Base-by-base conservation (phyloP, 2,113 vertebrate species). In the Actenoides lindsayi region DNA sequence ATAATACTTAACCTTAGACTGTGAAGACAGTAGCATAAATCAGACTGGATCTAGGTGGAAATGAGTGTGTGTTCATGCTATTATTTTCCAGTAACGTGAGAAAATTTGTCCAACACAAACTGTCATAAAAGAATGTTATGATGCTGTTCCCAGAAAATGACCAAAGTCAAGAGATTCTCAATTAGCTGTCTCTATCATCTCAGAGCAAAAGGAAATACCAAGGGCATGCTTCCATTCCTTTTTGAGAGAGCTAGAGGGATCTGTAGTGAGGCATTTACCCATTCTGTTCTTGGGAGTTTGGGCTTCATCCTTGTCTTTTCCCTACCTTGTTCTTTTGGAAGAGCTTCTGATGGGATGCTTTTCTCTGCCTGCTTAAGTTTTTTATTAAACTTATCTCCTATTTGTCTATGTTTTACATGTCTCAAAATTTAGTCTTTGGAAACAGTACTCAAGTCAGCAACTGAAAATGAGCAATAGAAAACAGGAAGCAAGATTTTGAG, bases 21-120 rank as follows among this genome's bases (percentile, higher is more conserved):
- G 44, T 33, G 93, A 96, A 90, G 96, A 93, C 93, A 93, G 62
- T 80, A 67, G 46, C 74, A 95, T 97, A 97, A 98, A 98, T 97
- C 97, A 98, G 81, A 53, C 71, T 12, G 12, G 54, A 54, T 95
- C 95, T 96, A 84, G 79, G 83, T 93, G 81, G 89, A 95, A 96
- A 78, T 57, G 63, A 17, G 75, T 71, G 23, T 53, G 48, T 83
- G 87, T 69, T 96, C 94, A 3, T 75, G 5, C 64, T 93, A 11
- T 77, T 93, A 81, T 44, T 85, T 96, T 87, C 90, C 87, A 95
- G 97, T 93, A 97, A 95, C 88, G 33, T 23, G 33, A 97, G 84
- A 91, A 88, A 90, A 5, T 89, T 83, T 97, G 92, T 96, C 64
- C 90, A 73, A 89, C 83, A 79, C 75, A 94, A 89, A 91, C 54